Evolutionary conservation across 1,140 invertebrate genomes (phyloP), one percentile per base, ranked within the genome.

Genomic region (Listronotus bonariensis): DNA sequence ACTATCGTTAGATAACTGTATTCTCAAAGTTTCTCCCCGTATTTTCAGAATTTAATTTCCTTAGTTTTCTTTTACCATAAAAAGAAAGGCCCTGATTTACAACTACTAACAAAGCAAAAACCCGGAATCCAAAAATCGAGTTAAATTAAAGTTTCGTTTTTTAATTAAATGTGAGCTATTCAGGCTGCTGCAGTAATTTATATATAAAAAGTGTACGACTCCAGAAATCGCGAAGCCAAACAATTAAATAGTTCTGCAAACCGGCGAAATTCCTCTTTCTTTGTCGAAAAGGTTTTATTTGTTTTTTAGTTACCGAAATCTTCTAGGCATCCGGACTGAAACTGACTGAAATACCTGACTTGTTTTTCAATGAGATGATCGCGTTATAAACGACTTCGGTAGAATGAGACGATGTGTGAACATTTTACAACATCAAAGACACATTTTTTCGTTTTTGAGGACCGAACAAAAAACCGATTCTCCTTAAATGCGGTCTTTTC

Each of bases 371-470:
- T 70, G 66, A 70, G 66, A 31, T 41, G 53, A 65, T 38, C 54
- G 65, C 66, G 66, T 70, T 65, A 65, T 68, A 70, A 70, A 70
- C 67, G 68, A 70, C 68, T 66, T 32, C 31, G 31, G 43, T 41
- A 40, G 49, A 26, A 51, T 57, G 38, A 59, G 65, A 46, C 53
- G 66, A 70, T 70, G 68, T 68, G 68, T 63, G 68, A 70, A 70
- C 68, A 70, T 68, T 70, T 49, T 20, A 48, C 61, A 68, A 63
- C 68, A 70, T 70, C 68, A 68, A 70, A 68, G 68, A 70, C 68
- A 68, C 60, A 68, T 70, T 70, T 70, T 70, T 70, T 70, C 57
- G 18, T 14, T 46, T 65, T 41, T 40, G 55, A 32, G 40, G 49
- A 14, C 11, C 32, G 15, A 26, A 17, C 45, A 36, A 70, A 67